Base-by-base conservation (phyloP, 2,888 invertebrate species). In the Drosophila borborema region DNA sequence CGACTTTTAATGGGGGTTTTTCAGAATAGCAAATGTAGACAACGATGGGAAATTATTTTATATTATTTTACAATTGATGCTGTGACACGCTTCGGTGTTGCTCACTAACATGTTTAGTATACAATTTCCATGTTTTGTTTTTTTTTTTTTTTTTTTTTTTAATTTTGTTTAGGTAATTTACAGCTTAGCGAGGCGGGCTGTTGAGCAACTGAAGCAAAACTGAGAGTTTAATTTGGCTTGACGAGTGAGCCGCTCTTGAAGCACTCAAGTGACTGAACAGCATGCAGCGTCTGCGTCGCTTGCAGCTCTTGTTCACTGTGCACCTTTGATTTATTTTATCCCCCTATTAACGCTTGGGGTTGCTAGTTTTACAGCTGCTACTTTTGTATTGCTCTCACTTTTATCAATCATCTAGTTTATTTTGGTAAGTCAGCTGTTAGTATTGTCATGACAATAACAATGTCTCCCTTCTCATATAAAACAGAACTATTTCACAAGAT, bases 51-150 rank as follows among this genome's bases (percentile, higher is more conserved):
- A n/a, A 28, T 6, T 51, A 56, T 2, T 20, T 20, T 20, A 20
- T 20, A 20, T 55, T 75, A 86, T 86, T 83, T 89, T 80, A 84
- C 89, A 73, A 83, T 56, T 61, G 36, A 20, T 45, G 45, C 12
- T 28, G 38, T 18, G 6, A 28, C 74, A 77, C 74, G 31, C 49
- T 34, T 14, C 28, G 18, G 23, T 10, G 41, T 45, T 64, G 68
- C 49, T 62, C 41, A 55, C 55, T 41, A 55, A 46, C 53, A 55
- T 23, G 31, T 38, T 34, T 9, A 23, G 9, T 49, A 12, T 9
- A 65, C 36, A 10, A 49, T 55, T 51, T 46, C 41, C 49, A 69
- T 66, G 20, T 31, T 61, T 12, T 48, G 41, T 14, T 34, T 62
- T 43, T 6, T 28, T 43, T 46, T 14, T 34, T 62, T 38, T 6